phyloP scores from a whole-genome alignment of 2,113 vertebrate species.

The Ptilonorhynchus violaceus region DNA sequence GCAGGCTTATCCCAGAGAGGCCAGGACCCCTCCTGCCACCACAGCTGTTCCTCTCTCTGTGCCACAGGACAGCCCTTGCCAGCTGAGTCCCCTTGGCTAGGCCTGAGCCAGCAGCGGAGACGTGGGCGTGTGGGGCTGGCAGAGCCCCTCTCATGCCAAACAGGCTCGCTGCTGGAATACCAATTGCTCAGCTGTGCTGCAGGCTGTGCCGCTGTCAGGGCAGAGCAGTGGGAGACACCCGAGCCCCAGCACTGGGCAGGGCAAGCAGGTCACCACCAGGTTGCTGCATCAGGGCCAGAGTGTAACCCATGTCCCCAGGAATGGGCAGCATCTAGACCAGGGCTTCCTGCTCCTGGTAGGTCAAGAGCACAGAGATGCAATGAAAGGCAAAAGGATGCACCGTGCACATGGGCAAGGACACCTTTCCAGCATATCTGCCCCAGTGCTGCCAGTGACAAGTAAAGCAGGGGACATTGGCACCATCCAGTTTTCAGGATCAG shows the following conservation, averaged over 20 bases:
- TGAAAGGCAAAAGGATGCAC: neutral
- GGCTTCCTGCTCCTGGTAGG: neutral
- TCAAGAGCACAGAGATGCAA: neutral
- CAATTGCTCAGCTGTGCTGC: conserved; percentile 27
- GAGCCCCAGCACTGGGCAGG: neutral
- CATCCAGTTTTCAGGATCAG: neutral
- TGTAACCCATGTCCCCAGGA: neutral
- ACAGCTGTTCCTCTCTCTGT: neutral
- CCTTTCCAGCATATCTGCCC: neutral
- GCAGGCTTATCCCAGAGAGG: neutral
- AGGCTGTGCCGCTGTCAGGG: neutral
- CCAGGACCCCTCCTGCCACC: neutral
- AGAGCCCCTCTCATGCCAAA: conserved; percentile 1
- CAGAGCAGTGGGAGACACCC: neutral
- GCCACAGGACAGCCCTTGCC: neutral
- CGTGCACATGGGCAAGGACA: fast-evolving
- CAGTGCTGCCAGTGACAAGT: neutral
- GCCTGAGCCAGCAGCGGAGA: neutral
- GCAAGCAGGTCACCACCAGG: neutral
- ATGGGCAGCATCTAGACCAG: neutral
- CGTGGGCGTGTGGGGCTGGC: neutral
- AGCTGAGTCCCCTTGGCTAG: neutral
- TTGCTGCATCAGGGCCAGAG: fast-evolving
- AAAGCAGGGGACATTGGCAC: neutral
- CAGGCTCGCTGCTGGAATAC: neutral